Evolutionary conservation across 2,888 invertebrate genomes (phyloP).

Genomic region (Agrenia bidenticulata): DNA sequence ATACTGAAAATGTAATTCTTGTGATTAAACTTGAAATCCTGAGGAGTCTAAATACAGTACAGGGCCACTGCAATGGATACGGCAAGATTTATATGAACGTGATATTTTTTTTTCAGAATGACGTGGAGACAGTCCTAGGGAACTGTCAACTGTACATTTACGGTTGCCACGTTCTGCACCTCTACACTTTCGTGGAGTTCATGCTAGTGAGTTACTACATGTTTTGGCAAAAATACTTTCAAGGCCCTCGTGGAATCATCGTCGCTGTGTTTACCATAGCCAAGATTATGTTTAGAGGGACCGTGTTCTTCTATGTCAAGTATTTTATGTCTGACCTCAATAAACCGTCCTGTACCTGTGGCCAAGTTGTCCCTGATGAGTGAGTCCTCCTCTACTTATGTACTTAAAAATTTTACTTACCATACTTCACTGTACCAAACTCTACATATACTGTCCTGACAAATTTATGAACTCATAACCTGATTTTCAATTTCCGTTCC

Average conservation of each 20-base stretch:
- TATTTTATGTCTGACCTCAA: conserved; percentile 44
- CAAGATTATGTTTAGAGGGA: conserved; percentile 36
- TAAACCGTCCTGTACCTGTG: conserved; percentile 35
- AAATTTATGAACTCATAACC: conserved; percentile 6
- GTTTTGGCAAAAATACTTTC: conserved; percentile 19
- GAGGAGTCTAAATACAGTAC: too few relatives aligned
- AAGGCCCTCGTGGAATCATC: conserved; percentile 18
- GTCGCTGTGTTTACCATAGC: conserved; percentile 32
- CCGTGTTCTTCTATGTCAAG: conserved; percentile 38
- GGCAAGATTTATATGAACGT: too few relatives aligned
- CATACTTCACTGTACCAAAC: too few relatives aligned
- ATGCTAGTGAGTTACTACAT: conserved; percentile 35
- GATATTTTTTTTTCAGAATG: conserved; percentile 25
- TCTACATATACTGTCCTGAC: too few relatives aligned
- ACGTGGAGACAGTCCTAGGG: conserved; percentile 36
- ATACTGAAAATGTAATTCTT: too few relatives aligned
- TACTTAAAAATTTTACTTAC: too few relatives aligned
- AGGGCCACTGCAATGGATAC: too few relatives aligned
- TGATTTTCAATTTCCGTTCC: conserved; percentile 24
- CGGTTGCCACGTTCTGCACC: conserved; percentile 37
- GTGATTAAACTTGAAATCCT: too few relatives aligned
- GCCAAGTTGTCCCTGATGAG: conserved; percentile 11
- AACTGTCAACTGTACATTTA: conserved; percentile 46
- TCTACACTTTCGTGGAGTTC: conserved; percentile 42
- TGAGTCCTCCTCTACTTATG: too few relatives aligned